These are phyloP conservation scores for Engystomops pustulosus DNA, from an alignment of 2,113 vertebrate genomes.

Conservation along the genomic window DNA sequence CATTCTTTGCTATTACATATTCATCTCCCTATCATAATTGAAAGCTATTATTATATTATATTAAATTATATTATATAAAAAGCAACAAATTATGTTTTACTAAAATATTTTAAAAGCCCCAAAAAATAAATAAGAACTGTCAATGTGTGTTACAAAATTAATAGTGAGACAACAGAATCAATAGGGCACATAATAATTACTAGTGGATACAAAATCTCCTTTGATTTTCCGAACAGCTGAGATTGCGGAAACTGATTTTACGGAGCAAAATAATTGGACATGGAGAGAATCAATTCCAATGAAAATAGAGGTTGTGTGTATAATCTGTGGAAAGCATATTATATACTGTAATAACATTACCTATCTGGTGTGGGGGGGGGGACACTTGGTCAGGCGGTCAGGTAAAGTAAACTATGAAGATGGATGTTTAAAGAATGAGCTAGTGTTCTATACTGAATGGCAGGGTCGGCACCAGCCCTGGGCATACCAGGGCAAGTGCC, in stretches of 20 bases:
- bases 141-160: neutral
- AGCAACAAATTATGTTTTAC: neutral
- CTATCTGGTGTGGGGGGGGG: no score
- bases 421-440: no score
- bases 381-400: no score
- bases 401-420: no score
- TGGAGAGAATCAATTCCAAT: neutral
- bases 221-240: neutral
- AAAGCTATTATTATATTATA: no score
- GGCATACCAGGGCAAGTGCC: no score
- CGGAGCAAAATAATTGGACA: neutral
- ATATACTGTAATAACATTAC: neutral
- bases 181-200: constrained; percentile 16
- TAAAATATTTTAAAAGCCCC: no score
- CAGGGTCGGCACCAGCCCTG: no score
- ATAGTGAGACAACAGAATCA: neutral
- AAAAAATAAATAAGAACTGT: neutral
- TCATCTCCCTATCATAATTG: neutral
- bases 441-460: no score
- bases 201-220: neutral
- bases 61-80: no score
- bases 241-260: neutral
- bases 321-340: neutral
- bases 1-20: neutral
- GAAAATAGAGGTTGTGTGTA: neutral